Evolutionary conservation across 2,113 vertebrate species (phyloP).

Genomic region (Spilogale gracilis): DNA sequence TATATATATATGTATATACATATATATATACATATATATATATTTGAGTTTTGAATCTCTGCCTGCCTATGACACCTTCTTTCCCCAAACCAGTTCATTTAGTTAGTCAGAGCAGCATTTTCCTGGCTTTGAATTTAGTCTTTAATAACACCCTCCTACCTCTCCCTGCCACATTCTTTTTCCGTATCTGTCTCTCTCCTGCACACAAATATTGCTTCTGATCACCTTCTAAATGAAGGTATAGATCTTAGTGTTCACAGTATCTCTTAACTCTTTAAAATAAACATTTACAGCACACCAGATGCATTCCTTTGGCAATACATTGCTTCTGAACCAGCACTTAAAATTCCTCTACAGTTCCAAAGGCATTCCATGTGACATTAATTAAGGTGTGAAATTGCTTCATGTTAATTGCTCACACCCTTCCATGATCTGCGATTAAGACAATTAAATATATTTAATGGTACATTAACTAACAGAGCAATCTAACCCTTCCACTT

Average conservation of each 20-base stretch:
- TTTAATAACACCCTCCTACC: neutral
- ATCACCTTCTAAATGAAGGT: slow-evolving; percentile 50
- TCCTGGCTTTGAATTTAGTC: neutral
- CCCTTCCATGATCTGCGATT: slow-evolving; percentile 80
- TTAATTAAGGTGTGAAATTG: slow-evolving; percentile 84
- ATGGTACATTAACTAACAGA: slow-evolving; percentile 69
- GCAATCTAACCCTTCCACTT: slow-evolving; percentile 51
- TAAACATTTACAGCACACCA: neutral
- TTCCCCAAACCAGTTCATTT: neutral
- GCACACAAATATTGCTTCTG: slow-evolving; percentile 21
- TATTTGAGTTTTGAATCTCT: neutral
- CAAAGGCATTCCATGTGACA: slow-evolving; percentile 61
- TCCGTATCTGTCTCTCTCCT: neutral
- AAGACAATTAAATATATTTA: slow-evolving; percentile 81
- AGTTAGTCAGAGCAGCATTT: neutral
- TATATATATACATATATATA: too few relatives aligned
- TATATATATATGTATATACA: too few relatives aligned
- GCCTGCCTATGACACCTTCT: neutral
- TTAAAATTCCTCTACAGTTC: slow-evolving; percentile 62
- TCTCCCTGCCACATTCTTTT: neutral
- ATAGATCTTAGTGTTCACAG: slow-evolving; percentile 26
- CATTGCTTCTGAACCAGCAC: neutral
- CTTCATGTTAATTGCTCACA: slow-evolving; percentile 78
- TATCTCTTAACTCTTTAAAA: slow-evolving; percentile 56
- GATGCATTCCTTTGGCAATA: slow-evolving; percentile 55